A percentile compares a stretch with the other conserved stretches of the same genome.
These are phyloP conservation scores for Drosophila orosa DNA, from an alignment of 1,140 invertebrate genomes.

Conservation along the genomic window DNA sequence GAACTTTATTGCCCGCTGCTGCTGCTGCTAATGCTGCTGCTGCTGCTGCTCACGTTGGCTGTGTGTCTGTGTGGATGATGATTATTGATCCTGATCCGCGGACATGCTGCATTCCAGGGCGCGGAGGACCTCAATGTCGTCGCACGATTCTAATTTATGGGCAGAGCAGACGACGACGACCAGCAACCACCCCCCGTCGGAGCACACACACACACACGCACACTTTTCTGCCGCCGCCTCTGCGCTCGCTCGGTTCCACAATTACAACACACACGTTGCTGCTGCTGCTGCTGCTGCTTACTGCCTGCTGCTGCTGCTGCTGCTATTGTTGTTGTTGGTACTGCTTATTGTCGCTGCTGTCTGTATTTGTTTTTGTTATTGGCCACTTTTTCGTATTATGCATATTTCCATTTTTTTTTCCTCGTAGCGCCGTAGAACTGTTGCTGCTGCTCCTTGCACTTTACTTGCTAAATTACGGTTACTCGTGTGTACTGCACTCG, in stretches of 20 bases:
- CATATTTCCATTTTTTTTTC: constrained; percentile 67
- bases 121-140: constrained; percentile 32
- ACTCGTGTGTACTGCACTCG: constrained; percentile 30
- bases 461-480: constrained; percentile 36
- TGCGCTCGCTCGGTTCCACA: constrained; percentile 15
- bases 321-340: constrained; percentile 65
- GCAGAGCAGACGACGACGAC: constrained; percentile 28
- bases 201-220: constrained; percentile 54
- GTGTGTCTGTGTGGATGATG: not conserved
- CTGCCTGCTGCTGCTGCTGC: constrained; percentile 56
- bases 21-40: constrained; percentile 13
- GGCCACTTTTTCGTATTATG: constrained; percentile 72
- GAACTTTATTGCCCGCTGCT: constrained; percentile 23
- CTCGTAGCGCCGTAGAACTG: constrained; percentile 34
- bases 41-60: constrained; percentile 18
- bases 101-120: constrained; percentile 23
- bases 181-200: constrained; percentile 42
- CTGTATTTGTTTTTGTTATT: constrained; percentile 66
- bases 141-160: constrained; percentile 70
- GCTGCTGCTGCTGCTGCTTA: constrained; percentile 19
- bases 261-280: constrained; percentile 58
- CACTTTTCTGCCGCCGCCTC: constrained; percentile 32
- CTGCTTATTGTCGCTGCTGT: constrained; percentile 41
- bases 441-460: constrained; percentile 34
- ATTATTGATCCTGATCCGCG: constrained; percentile 66